Percentiles rank a stretch among this genome's conserved stretches.
These are phyloP conservation scores for Lasius fuliginosus DNA, from an alignment of 2,888 invertebrate species.

Conservation along the genomic window DNA sequence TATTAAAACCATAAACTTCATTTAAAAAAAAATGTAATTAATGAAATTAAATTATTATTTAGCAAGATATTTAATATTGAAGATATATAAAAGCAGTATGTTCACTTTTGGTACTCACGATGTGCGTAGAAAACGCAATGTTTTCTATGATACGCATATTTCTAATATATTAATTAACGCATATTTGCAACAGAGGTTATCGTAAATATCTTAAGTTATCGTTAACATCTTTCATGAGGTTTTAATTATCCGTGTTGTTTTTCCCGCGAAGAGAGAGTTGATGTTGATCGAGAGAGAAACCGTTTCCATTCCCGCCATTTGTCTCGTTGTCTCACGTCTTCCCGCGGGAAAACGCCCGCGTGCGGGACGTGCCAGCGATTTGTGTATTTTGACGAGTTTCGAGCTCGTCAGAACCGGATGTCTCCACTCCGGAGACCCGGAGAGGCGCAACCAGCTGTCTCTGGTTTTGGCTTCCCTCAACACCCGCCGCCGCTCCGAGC, in stretches of 20 bases:
- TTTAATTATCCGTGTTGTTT: conserved; percentile 73
- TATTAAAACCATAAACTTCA: background rate
- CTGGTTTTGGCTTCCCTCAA: conserved; percentile 57
- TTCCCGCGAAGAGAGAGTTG: conserved; percentile 65
- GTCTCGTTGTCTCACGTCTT: conserved; percentile 55
- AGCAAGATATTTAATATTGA: background rate
- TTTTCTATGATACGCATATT: background rate
- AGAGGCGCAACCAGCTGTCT: conserved; percentile 82
- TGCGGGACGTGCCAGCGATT: conserved; percentile 77
- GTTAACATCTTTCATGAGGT: conserved; percentile 7
- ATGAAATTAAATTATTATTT: background rate
- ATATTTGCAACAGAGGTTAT: background rate
- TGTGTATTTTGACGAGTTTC: conserved; percentile 85
- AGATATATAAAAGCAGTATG: background rate
- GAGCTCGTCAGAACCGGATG: conserved; percentile 82
- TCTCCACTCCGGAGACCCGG: conserved; percentile 80
- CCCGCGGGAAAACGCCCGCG: conserved; percentile 53
- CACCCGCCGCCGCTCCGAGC: conserved; percentile 40
- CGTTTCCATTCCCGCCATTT: conserved; percentile 64
- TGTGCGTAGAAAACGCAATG: background rate
- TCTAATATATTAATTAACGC: background rate
- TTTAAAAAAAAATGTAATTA: background rate
- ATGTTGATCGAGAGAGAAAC: conserved; percentile 71
- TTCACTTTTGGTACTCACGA: background rate
- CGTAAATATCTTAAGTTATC: no score